A percentile compares a stretch with the other conserved stretches of the same genome.
phyloP scores from a whole-genome alignment of 2,888 invertebrate species.

The Ecliptopera silaceata region DNA sequence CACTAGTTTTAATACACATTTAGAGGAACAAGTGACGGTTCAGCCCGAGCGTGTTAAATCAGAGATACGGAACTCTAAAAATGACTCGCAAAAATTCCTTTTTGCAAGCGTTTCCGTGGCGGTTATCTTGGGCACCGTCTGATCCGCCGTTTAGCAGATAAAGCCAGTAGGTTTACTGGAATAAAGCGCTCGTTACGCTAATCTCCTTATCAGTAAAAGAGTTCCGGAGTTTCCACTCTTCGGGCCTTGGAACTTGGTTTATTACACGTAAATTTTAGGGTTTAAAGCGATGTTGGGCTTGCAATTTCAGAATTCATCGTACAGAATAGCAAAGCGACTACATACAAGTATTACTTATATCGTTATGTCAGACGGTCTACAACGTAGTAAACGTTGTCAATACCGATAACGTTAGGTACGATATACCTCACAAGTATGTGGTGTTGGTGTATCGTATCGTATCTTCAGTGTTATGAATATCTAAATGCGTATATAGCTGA shows the following conservation, averaged over 20 bases:
- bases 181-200: slow-evolving; percentile 39
- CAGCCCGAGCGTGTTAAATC: no score
- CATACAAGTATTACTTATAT: no score
- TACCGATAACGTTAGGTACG: no score
- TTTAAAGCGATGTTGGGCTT: neutral
- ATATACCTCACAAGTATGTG: no score
- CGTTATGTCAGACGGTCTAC: no score
- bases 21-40: no score
- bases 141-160: slow-evolving; percentile 41
- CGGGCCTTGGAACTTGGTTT: slow-evolving; percentile 8
- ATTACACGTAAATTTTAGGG: neutral
- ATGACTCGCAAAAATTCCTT: slow-evolving; percentile 27
- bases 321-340: no score
- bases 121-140: slow-evolving; percentile 33
- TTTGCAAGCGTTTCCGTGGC: slow-evolving; percentile 9
- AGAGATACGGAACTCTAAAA: slow-evolving; percentile 17
- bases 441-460: no score
- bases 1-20: no score
- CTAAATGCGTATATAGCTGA: no score
- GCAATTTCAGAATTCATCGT: neutral
- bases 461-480: no score
- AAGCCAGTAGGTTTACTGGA: slow-evolving; percentile 29
- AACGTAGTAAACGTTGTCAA: no score
- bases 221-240: slow-evolving; percentile 26
- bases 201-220: slow-evolving; percentile 40